A percentile compares a stretch with the other conserved stretches of the same genome.
These are phyloP conservation scores for Gymnocheta viridis DNA, from an alignment of 2,888 invertebrate genomes.

Conservation along the genomic window DNA sequence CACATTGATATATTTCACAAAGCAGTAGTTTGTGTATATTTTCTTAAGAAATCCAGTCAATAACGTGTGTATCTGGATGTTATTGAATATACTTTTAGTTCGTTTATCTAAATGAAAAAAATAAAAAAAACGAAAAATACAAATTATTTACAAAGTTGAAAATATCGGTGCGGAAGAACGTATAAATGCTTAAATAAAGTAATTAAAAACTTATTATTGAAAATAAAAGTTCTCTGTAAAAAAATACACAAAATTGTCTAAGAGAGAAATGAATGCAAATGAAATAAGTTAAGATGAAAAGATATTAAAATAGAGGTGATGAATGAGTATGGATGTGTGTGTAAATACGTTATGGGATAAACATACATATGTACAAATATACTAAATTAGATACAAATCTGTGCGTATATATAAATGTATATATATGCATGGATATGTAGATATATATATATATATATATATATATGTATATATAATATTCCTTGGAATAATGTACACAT, in stretches of 20 bases:
- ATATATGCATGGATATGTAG: background rate
- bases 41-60: conserved; percentile 46
- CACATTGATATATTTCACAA: conserved; percentile 26
- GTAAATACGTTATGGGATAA: background rate
- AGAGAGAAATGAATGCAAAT: background rate
- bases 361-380: background rate
- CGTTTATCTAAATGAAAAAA: conserved; percentile 5
- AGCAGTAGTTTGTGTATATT: no score
- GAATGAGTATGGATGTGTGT: background rate
- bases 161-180: conserved; percentile 16
- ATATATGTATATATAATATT: background rate
- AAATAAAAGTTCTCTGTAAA: background rate
- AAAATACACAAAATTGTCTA: background rate
- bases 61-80: conserved; percentile 54
- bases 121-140: conserved; percentile 1
- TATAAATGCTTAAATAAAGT: background rate
- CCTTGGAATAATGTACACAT: background rate
- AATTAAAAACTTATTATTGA: background rate
- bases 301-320: background rate
- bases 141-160: conserved; percentile 5
- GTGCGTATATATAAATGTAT: background rate
- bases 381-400: background rate
- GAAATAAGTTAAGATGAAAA: background rate
- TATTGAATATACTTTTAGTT: conserved; percentile 16
- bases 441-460: background rate